Conservation (phyloP, 1,140 invertebrate species). For the Ruditapes philippinarum region DNA sequence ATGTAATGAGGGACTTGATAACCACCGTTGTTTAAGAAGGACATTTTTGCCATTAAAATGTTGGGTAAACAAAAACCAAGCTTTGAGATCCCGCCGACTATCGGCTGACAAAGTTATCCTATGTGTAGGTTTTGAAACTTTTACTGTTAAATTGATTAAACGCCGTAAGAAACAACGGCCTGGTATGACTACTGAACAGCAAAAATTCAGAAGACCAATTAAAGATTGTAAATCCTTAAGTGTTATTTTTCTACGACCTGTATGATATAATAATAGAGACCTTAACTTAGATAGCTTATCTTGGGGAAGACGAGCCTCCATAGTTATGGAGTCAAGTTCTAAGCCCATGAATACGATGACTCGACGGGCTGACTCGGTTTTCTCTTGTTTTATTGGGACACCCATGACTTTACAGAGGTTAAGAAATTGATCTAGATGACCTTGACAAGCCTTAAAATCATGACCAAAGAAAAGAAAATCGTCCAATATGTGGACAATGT, state of each 20-base stretch:
- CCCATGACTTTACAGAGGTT: background rate
- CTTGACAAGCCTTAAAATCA: background rate
- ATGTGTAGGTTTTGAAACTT: background rate
- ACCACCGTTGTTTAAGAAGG: constrained; percentile 19
- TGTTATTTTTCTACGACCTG: background rate
- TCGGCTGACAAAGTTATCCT: constrained; percentile 24
- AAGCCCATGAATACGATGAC: constrained; percentile 38
- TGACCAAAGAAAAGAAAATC: constrained; percentile 66
- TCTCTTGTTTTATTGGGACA: constrained; percentile 46
- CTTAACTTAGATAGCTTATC: constrained; percentile 2
- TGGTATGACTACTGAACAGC: background rate
- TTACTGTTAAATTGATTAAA: background rate
- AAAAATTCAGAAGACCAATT: background rate
- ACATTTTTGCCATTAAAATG: constrained; percentile 64
- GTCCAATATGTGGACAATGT: constrained; percentile 56
- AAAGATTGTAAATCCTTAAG: background rate
- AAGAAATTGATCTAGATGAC: background rate
- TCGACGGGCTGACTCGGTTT: background rate
- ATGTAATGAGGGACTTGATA: constrained; percentile 20
- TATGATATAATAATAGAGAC: constrained; percentile 51
- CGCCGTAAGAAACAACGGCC: background rate
- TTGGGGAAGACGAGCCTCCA: constrained; percentile 39
- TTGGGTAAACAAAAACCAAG: constrained; percentile 29
- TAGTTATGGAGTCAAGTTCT: background rate
- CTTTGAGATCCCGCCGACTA: background rate